phyloP scores from a whole-genome alignment of 2,888 invertebrate genomes.

The Sericinus montela region DNA sequence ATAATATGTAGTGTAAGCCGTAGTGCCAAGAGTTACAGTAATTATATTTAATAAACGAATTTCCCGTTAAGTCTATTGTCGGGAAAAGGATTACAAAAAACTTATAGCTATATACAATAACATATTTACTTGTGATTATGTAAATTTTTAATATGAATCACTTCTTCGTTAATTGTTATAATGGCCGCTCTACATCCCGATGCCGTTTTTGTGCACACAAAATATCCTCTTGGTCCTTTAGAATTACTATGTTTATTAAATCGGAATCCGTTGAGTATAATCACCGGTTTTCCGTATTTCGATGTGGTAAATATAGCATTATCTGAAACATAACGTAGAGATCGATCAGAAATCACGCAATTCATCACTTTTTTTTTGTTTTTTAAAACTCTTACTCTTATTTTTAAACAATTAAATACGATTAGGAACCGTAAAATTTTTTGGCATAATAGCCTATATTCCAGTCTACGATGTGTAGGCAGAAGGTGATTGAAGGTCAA shows the following conservation, averaged over 20 bases:
- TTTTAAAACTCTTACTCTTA: too few relatives aligned
- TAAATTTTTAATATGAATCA: constrained; percentile 22
- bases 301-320: constrained; percentile 22
- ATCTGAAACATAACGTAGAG: constrained; percentile 7
- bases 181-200: constrained; percentile 30
- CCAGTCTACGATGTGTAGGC: too few relatives aligned
- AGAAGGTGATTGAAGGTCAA: too few relatives aligned
- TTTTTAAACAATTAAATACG: not conserved
- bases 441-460: too few relatives aligned
- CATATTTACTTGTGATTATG: constrained; percentile 21
- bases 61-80: too few relatives aligned
- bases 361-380: too few relatives aligned
- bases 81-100: too few relatives aligned
- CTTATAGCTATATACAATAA: too few relatives aligned
- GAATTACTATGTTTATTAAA: constrained; percentile 39
- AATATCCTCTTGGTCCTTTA: constrained; percentile 30
- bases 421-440: too few relatives aligned
- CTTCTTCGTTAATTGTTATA: constrained; percentile 23
- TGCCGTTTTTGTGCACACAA: constrained; percentile 31
- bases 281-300: constrained; percentile 25
- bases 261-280: constrained; percentile 26
- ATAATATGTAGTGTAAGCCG: too few relatives aligned
- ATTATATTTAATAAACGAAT: too few relatives aligned
- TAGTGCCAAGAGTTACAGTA: too few relatives aligned
- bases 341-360: not conserved